Conservation (phyloP, 2,888 invertebrate genomes). For the Rhagophthalmus giganteus region DNA sequence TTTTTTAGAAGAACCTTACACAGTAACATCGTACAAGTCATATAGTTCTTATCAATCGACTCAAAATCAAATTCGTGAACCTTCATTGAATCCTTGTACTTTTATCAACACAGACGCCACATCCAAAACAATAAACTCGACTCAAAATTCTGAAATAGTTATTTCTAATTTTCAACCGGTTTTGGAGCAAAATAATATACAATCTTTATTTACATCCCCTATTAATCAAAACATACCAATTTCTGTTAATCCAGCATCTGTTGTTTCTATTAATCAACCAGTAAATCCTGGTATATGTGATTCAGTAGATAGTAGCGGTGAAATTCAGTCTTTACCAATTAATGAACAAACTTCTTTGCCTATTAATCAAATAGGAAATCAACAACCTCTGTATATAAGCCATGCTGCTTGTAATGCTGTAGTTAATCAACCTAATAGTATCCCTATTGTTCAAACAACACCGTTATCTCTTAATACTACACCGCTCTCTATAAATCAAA, state of each 20-base stretch:
- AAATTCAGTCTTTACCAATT: slow-evolving; percentile 12
- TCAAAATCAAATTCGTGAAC: slow-evolving; percentile 50
- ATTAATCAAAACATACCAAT: slow-evolving; percentile 13
- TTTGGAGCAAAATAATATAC: slow-evolving; percentile 12
- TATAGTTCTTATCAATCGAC: slow-evolving; percentile 36
- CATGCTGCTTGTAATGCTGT: slow-evolving; percentile 40
- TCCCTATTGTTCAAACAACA: slow-evolving; percentile 31
- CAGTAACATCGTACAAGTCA: slow-evolving; percentile 50
- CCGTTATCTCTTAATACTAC: slow-evolving; percentile 26
- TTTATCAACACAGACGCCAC: slow-evolving; percentile 46
- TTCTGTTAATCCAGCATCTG: slow-evolving; percentile 10
- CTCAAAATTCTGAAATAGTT: slow-evolving; percentile 35
- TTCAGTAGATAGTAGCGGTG: too few species aligned
- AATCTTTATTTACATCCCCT: slow-evolving; percentile 9
- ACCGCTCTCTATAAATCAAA: slow-evolving; percentile 40
- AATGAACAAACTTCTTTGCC: slow-evolving; percentile 23
- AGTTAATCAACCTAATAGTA: slow-evolving; percentile 31
- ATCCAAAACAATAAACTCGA: slow-evolving; percentile 41
- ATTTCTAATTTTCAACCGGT: slow-evolving; percentile 32
- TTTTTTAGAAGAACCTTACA: slow-evolving; percentile 40
- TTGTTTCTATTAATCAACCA: slow-evolving; percentile 16
- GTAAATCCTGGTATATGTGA: slow-evolving; percentile 6
- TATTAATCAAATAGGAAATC: slow-evolving; percentile 39
- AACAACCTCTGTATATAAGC: slow-evolving; percentile 44
- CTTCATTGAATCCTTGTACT: slow-evolving; percentile 50